Base-by-base conservation (phyloP, 1,140 invertebrate genomes). In the Anastrepha ludens region DNA sequence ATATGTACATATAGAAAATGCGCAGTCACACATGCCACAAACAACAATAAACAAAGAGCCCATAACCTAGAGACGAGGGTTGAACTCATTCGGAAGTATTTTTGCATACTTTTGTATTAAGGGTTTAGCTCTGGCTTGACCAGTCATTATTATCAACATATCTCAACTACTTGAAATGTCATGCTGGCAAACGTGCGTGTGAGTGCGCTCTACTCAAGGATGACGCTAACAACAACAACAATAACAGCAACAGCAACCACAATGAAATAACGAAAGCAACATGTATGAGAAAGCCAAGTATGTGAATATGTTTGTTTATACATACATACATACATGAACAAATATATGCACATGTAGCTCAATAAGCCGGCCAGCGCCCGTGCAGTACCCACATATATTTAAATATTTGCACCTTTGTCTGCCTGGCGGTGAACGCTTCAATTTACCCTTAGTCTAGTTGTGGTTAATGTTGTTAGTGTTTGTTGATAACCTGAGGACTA, bases 401-500 rank as follows among this genome's bases (percentile, higher is more conserved):
- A 20, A 55, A 55, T 50, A 50, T 50, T 78, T 81, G 9, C 41
- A n/a, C 44, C 2, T 6, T 15, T 55, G 8, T 81, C n/a, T 50
- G 41, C 17, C 41, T 15, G 41, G 17, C 5, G 41, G 41, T 15
- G 67, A 47, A 44, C 13, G 15, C 17, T 13, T 81, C 44, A 50
- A 81, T 81, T 81, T 29, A 29, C 47, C 17, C 13, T 44, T 74
- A 47, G 20, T 58, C 55, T 20, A 1, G 41, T n/a, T 55, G 74
- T 20, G 74, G 74, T 1, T 55, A 81, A 58, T 29, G 67, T 81
- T 81, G 47, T 55, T 81, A 20, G 74, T 29, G 7, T 67, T 64
- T 74, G n/a, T 9, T 55, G 74, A 78, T 78, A 20, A 13, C 74
- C 74, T 47, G 47, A 55, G 58, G 50, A 81, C 50, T 81, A 81